Conservation (phyloP, 1,140 invertebrate species). For the Panagrolaimus sp. region DNA sequence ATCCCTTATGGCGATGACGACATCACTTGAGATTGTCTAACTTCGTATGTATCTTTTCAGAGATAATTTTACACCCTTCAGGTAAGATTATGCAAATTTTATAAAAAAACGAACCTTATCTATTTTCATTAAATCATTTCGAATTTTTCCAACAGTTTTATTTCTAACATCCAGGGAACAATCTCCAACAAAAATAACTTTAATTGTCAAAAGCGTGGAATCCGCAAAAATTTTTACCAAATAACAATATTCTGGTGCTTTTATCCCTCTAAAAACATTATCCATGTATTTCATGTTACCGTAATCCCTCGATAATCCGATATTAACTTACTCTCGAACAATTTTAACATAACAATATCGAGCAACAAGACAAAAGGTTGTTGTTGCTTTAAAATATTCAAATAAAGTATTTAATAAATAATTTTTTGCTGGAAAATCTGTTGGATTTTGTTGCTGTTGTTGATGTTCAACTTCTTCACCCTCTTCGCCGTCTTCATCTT, state of each 20-base stretch:
- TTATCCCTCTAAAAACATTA: neutral
- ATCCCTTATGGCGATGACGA: no score
- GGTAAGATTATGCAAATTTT: no score
- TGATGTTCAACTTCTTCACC: no score
- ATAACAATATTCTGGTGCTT: neutral
- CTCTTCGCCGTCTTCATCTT: no score
- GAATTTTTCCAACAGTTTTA: neutral
- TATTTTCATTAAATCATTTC: neutral
- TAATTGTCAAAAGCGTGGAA: neutral
- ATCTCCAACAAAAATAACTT: slow-evolving; percentile 6
- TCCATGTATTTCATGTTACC: no score
- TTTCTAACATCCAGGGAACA: neutral
- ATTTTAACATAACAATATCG: neutral
- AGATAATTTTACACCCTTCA: no score
- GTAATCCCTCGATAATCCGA: no score
- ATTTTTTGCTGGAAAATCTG: neutral
- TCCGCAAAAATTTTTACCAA: neutral
- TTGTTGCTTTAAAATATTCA: neutral
- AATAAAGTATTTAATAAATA: neutral
- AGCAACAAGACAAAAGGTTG: slow-evolving; percentile 3
- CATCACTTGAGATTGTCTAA: no score
- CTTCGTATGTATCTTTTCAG: no score
- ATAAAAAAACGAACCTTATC: no score
- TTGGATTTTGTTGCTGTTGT: no score
- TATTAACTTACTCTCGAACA: neutral